Percentiles rank a stretch among this genome's conserved stretches.
These are phyloP conservation scores for Oncorhynchus tshawytscha DNA, from an alignment of 2,113 vertebrate species.

Conservation along the genomic window DNA sequence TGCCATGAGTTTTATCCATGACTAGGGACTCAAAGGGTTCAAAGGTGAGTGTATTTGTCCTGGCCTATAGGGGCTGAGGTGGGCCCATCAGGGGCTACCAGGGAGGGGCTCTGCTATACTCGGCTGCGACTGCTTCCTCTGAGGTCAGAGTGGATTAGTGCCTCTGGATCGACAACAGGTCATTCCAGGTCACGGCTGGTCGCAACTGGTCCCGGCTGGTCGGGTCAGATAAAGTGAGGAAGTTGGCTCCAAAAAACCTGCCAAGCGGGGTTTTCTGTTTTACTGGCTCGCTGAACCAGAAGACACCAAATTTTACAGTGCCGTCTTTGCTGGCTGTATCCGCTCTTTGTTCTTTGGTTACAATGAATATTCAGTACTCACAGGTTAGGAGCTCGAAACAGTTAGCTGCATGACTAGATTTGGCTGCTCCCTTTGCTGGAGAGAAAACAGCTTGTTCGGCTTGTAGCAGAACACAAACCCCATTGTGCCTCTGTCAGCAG, in stretches of 20 bases:
- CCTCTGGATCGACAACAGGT: constrained; percentile 42
- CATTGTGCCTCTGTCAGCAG: constrained; percentile 4
- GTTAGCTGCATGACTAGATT: constrained; percentile 22
- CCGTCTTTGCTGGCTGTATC: background rate
- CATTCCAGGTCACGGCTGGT: constrained; percentile 51
- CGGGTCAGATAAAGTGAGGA: constrained; percentile 44
- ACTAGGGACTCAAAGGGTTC: constrained; percentile 40
- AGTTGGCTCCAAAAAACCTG: constrained; percentile 30
- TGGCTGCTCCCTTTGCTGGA: constrained; percentile 14
- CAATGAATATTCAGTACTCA: background rate
- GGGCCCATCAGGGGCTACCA: constrained; percentile 46
- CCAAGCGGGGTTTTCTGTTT: constrained; percentile 18
- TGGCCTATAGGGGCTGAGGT: constrained; percentile 46
- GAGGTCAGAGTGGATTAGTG: constrained; percentile 14
- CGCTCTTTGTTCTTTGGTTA: background rate
- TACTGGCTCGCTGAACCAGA: constrained; percentile 33
- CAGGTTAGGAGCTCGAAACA: background rate
- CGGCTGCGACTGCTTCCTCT: constrained; percentile 16
- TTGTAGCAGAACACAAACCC: background rate
- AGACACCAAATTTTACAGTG: constrained; percentile 2
- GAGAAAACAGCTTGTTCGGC: constrained; percentile 34
- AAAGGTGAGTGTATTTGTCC: constrained; percentile 58
- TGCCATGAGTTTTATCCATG: background rate
- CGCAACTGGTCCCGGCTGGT: constrained; percentile 23
- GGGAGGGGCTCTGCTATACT: constrained; percentile 28